A percentile compares a stretch with the other conserved stretches of the same genome.
phyloP scores from a whole-genome alignment of 2,797 vertebrate genomes.

The Chanos chanos region DNA sequence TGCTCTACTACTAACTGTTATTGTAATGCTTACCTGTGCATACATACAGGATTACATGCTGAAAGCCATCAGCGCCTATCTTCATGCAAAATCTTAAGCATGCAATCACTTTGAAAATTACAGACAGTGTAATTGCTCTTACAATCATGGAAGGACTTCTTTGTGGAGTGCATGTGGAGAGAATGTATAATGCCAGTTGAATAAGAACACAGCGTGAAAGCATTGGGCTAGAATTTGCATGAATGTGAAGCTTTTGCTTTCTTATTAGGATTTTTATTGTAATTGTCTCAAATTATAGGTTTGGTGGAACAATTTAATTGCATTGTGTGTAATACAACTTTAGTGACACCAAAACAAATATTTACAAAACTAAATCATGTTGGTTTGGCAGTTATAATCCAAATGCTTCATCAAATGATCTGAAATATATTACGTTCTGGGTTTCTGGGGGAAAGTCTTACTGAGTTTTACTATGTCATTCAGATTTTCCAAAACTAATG shows the following conservation, averaged over 20 bases:
- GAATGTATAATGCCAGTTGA: not conserved
- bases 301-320: slow-evolving; percentile 17
- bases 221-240: slow-evolving; percentile 20
- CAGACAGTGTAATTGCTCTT: slow-evolving; percentile 38
- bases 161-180: not conserved
- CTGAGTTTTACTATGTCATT: no score
- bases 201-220: slow-evolving; percentile 13
- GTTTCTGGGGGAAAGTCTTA: no score
- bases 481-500: no score
- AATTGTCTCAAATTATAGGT: slow-evolving; percentile 28
- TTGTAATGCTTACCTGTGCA: slow-evolving; percentile 13
- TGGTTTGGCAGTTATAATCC: not conserved
- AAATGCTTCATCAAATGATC: not conserved
- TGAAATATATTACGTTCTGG: not conserved
- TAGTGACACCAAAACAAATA: slow-evolving; percentile 23
- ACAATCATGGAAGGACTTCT: slow-evolving; percentile 36
- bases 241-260: slow-evolving; percentile 21
- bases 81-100: slow-evolving; percentile 9
- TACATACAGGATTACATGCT: slow-evolving; percentile 22
- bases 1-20: no score
- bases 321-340: slow-evolving; percentile 20
- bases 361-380: slow-evolving; percentile 13
- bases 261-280: slow-evolving; percentile 13
- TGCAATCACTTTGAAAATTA: slow-evolving; percentile 44
- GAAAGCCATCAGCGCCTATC: slow-evolving; percentile 10